Evolutionary conservation across 1,140 invertebrate species (phyloP).

Genomic region (Glossosoma conforme): DNA sequence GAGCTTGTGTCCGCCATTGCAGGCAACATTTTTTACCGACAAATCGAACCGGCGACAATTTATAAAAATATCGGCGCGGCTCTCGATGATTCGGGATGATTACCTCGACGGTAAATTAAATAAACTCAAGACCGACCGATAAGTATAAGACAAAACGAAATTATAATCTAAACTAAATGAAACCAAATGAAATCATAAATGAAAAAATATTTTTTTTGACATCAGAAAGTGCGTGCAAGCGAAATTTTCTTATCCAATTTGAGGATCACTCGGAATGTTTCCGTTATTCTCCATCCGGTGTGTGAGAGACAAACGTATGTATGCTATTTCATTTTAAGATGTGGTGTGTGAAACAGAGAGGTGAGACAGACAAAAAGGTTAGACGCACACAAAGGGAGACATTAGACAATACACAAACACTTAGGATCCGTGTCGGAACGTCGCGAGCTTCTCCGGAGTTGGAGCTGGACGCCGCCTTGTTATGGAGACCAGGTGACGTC

Average conservation of each 20-base stretch:
- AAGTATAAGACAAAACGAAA: neutral
- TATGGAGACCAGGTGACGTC: slow-evolving; percentile 1
- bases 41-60: slow-evolving; percentile 10
- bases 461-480: neutral
- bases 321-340: slow-evolving; percentile 27
- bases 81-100: no score
- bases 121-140: slow-evolving; percentile 16
- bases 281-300: slow-evolving; percentile 31
- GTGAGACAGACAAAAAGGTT: slow-evolving; percentile 41
- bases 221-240: slow-evolving; percentile 33
- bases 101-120: neutral
- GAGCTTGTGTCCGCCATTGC: slow-evolving; percentile 31
- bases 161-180: slow-evolving; percentile 14
- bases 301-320: slow-evolving; percentile 31
- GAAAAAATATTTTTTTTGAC: slow-evolving; percentile 30
- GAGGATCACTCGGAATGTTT: slow-evolving; percentile 24
- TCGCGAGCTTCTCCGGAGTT: slow-evolving; percentile 2
- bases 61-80: no score
- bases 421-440: slow-evolving; percentile 5
- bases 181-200: slow-evolving; percentile 26
- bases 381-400: slow-evolving; percentile 68
- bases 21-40: slow-evolving; percentile 14
- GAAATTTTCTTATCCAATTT: slow-evolving; percentile 24
- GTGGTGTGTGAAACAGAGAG: slow-evolving; percentile 32
- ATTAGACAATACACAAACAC: slow-evolving; percentile 66